Percentiles rank a stretch among this genome's conserved stretches.
These are phyloP conservation scores for Heteromurus nitidus DNA, from an alignment of 2,888 invertebrate species.

Conservation along the genomic window DNA sequence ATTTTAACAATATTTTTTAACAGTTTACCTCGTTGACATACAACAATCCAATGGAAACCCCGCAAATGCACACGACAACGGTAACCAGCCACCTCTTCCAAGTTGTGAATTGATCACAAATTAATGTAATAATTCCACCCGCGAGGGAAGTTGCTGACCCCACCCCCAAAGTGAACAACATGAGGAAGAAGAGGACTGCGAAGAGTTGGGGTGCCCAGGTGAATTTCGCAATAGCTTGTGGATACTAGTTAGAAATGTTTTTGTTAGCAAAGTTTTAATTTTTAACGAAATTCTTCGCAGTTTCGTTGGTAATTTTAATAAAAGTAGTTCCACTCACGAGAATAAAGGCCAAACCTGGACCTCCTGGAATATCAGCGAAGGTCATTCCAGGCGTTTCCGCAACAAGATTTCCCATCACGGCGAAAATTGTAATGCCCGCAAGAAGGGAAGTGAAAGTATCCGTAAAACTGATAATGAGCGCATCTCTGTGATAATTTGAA, in stretches of 20 bases:
- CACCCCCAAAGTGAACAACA: slow-evolving; percentile 86
- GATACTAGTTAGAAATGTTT: slow-evolving; percentile 78
- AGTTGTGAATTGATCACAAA: slow-evolving; percentile 82
- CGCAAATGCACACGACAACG: slow-evolving; percentile 77
- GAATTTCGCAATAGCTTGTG: slow-evolving; percentile 87
- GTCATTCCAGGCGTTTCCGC: slow-evolving; percentile 78
- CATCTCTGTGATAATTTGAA: slow-evolving; percentile 79
- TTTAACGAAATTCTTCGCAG: neutral
- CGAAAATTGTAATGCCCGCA: slow-evolving; percentile 85
- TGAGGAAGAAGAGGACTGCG: slow-evolving; percentile 86
- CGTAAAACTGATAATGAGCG: slow-evolving; percentile 86
- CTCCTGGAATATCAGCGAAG: slow-evolving; percentile 82
- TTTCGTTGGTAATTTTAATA: neutral
- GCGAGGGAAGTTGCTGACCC: slow-evolving; percentile 85
- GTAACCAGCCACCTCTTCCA: slow-evolving; percentile 81
- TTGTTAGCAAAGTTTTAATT: too few relatives aligned
- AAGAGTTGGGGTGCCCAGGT: slow-evolving; percentile 85
- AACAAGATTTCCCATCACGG: slow-evolving; percentile 84
- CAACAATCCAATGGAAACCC: slow-evolving; percentile 82
- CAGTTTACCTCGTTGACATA: slow-evolving; percentile 79
- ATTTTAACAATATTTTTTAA: neutral
- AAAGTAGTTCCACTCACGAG: slow-evolving; percentile 76
- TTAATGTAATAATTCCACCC: slow-evolving; percentile 81
- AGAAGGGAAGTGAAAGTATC: slow-evolving; percentile 89
- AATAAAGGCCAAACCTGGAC: slow-evolving; percentile 87